Evolutionary conservation across 2,888 invertebrate species (phyloP).

Genomic region (Hemaris fuciformis): DNA sequence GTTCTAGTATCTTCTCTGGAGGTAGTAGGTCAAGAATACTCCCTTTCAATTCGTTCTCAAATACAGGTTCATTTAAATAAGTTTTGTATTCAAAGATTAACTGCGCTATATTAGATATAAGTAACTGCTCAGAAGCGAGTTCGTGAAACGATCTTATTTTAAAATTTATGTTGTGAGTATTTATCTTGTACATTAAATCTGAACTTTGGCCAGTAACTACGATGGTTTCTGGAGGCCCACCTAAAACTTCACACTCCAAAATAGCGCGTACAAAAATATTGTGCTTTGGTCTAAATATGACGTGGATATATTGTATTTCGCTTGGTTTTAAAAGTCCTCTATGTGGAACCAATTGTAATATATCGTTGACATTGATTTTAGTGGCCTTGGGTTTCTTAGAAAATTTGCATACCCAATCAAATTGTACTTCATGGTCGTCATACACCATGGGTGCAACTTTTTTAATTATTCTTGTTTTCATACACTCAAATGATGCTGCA

Average conservation of each 20-base stretch:
- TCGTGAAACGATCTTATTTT: slow-evolving; percentile 73
- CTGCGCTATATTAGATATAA: slow-evolving; percentile 74
- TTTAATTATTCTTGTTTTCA: slow-evolving; percentile 42
- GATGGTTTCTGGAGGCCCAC: slow-evolving; percentile 79
- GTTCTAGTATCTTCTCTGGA: slow-evolving; percentile 56
- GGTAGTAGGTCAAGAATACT: slow-evolving; percentile 73
- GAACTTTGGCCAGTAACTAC: slow-evolving; percentile 76
- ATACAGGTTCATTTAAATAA: slow-evolving; percentile 53
- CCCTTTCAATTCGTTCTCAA: slow-evolving; percentile 59
- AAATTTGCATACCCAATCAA: slow-evolving; percentile 63
- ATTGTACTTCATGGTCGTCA: slow-evolving; percentile 42
- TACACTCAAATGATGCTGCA: slow-evolving; percentile 28
- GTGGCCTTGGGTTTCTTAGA: slow-evolving; percentile 34
- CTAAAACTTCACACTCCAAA: slow-evolving; percentile 77
- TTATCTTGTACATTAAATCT: slow-evolving; percentile 72
- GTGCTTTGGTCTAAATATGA: slow-evolving; percentile 69
- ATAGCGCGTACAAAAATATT: slow-evolving; percentile 70
- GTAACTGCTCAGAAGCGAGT: slow-evolving; percentile 53
- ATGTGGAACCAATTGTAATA: slow-evolving; percentile 70
- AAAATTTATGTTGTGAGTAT: slow-evolving; percentile 62
- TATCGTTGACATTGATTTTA: slow-evolving; percentile 51
- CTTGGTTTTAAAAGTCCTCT: slow-evolving; percentile 75
- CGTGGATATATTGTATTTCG: slow-evolving; percentile 71
- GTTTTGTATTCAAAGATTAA: slow-evolving; percentile 70
- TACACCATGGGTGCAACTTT: slow-evolving; percentile 61